A percentile compares a stretch with the other conserved stretches of the same genome.
phyloP scores from a whole-genome alignment of 2,797 vertebrate genomes.

The Trematomus bernacchii region DNA sequence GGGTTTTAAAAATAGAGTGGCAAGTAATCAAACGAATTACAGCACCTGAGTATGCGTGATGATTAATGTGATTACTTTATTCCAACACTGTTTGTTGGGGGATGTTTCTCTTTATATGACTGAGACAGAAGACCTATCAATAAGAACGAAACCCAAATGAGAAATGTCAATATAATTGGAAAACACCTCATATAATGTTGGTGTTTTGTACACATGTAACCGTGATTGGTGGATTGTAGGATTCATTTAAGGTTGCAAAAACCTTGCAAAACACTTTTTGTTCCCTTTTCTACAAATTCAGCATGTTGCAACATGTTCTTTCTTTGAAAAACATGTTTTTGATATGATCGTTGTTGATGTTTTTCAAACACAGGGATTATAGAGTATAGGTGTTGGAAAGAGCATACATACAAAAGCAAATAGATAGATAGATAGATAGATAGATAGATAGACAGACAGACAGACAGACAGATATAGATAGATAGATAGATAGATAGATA shows the following conservation, averaged over 20 bases:
- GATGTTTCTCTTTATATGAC: neutral
- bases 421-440: too few relatives aligned
- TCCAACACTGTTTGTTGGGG: neutral
- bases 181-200: neutral
- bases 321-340: conserved; percentile 16
- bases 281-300: conserved; percentile 34
- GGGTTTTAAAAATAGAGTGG: neutral
- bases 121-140: neutral
- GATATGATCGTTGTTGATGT: neutral
- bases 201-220: neutral
- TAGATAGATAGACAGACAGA: too few relatives aligned
- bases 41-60: neutral
- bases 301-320: conserved; percentile 24
- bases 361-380: neutral
- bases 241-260: conserved; percentile 3
- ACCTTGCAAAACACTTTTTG: conserved; percentile 29
- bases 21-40: neutral
- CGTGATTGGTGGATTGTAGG: too few relatives aligned
- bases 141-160: neutral
- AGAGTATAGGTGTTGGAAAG: too few relatives aligned
- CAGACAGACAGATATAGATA: too few relatives aligned
- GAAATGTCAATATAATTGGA: neutral
- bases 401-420: too few relatives aligned
- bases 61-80: neutral
- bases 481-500: too few relatives aligned